A percentile compares a stretch with the other conserved stretches of the same genome.
These are phyloP conservation scores for Albula glossodonta DNA, from an alignment of 2,113 vertebrate genomes.

Conservation along the genomic window DNA sequence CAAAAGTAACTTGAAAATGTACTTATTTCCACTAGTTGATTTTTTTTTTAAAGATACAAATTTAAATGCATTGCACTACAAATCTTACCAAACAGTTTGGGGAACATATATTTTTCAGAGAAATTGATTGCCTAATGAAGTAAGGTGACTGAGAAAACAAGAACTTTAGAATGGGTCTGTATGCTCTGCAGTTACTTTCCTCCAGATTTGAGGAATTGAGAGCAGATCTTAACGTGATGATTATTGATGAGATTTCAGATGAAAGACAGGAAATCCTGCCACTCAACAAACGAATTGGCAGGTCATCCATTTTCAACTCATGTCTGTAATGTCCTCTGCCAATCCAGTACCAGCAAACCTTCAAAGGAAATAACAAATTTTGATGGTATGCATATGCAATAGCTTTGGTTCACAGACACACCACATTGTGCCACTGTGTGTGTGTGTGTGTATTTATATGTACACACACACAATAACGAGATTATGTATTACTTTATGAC, in stretches of 20 bases:
- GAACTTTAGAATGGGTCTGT: background rate
- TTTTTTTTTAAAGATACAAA: background rate
- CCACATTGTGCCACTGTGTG: too few relatives aligned
- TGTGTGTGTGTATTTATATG: too few relatives aligned
- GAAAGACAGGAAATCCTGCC: conserved; percentile 70
- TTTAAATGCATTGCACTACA: background rate
- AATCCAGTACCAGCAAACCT: background rate
- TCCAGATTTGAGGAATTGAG: conserved; percentile 56
- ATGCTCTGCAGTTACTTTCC: background rate
- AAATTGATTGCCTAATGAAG: background rate
- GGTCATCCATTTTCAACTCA: conserved; percentile 63
- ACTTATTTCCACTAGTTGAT: too few relatives aligned
- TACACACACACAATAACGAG: too few relatives aligned
- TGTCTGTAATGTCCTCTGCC: conserved; percentile 62
- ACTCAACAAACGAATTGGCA: conserved; percentile 73
- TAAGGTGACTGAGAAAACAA: background rate
- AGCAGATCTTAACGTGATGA: conserved; percentile 55
- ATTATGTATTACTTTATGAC: too few relatives aligned
- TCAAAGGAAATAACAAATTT: too few relatives aligned
- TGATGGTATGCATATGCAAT: too few relatives aligned
- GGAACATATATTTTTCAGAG: background rate
- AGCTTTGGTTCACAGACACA: too few relatives aligned
- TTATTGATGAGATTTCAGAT: conserved; percentile 69
- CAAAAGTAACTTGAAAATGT: too few relatives aligned
- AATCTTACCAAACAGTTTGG: too few relatives aligned